phyloP scores from a whole-genome alignment of 2,888 invertebrate species.

The Pristionchus japonicus region DNA sequence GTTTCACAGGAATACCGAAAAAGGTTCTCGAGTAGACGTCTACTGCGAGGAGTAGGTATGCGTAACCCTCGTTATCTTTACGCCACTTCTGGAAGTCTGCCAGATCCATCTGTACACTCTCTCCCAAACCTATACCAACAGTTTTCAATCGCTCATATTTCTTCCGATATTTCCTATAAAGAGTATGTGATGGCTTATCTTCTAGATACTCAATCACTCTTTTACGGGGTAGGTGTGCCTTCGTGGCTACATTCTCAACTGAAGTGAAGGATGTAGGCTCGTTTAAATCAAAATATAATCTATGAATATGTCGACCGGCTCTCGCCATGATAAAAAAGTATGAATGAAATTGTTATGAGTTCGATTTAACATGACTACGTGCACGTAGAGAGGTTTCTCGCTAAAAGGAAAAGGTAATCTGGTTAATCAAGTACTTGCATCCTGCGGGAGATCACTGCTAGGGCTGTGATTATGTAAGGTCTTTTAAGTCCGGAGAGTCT shows the following conservation, averaged over 20 bases:
- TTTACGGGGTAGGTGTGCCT: background rate
- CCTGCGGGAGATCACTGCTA: too few species aligned
- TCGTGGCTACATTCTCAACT: background rate
- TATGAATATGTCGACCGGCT: background rate
- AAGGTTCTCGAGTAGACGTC: background rate
- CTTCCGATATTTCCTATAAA: background rate
- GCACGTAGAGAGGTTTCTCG: too few species aligned
- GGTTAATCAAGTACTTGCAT: too few species aligned
- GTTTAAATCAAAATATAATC: background rate
- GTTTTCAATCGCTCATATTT: background rate
- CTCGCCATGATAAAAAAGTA: too few species aligned
- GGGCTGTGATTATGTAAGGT: too few species aligned
- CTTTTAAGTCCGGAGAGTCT: too few species aligned
- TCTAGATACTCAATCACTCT: background rate
- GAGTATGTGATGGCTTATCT: background rate
- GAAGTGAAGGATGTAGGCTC: background rate
- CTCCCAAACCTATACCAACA: background rate
- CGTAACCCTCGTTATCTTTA: background rate
- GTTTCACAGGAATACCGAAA: background rate
- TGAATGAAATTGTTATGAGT: too few species aligned
- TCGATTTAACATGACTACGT: too few species aligned
- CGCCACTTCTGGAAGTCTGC: background rate
- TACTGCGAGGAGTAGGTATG: background rate
- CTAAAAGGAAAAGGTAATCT: too few species aligned
- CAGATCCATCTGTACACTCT: background rate